Base-by-base conservation (phyloP, 2,888 invertebrate species). In the Meiosimyza decipiens region DNA sequence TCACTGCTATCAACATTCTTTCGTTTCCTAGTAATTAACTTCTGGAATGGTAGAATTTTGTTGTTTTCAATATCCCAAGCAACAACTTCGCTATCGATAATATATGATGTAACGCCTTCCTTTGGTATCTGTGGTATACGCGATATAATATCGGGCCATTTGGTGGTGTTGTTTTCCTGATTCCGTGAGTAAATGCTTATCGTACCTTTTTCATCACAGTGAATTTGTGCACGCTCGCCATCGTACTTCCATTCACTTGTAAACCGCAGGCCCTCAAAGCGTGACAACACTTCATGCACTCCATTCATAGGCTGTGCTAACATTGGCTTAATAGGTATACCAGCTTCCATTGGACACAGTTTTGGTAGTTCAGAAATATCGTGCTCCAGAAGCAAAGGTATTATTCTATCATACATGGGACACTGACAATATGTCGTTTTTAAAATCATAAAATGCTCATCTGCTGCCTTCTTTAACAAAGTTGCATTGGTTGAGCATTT, bases 231-330 rank as follows among this genome's bases (percentile, higher is more conserved):
- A 80, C 99, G 90, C 89, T 99, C 99, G 0, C 99, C 99, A 87
- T 99, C 99, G 86, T 99, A 99, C 87, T 99, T 99, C 92, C 94
- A 99, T 88, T 99, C 99, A 86, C 99, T 99, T 0, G 98, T 98
- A 86, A 99, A 99, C 80, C 92, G 91, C 76, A 94, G 90, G 15
- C 93, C 92, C 74, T 95, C 95, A 87, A 96, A 96, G 73, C 91
- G 90, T 74, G 91, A 90, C 70, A 98, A 87, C 6, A 98, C 94
- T 85, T 98, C 97, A 76, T 92, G 91, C 1, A 99, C 94, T 4
- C 97, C 98, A 86, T 94, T 95, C 0, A 99, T 97, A 4, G 99
- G 99, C 67, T 99, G 98, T 0, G 99, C 99, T 82, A 99, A 89
- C 99, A 99, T 99, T 1, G 99, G 99, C 85, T 98, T 96, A 77